Base-by-base conservation (phyloP, 2,888 invertebrate species). In the Acrobasis repandana region DNA sequence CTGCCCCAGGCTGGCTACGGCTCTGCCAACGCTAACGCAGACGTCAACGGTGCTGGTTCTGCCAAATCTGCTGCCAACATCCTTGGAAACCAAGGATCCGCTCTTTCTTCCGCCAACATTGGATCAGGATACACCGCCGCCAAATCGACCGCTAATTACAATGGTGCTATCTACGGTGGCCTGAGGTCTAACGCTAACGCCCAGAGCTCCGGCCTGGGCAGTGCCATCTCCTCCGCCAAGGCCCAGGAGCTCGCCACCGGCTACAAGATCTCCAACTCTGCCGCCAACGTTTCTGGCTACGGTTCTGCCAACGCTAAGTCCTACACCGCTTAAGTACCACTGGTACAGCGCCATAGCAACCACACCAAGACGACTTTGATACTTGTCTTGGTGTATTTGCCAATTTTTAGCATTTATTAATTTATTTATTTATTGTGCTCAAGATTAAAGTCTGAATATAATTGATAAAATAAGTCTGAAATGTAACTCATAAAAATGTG, bases 331-430 rank as follows among this genome's bases (percentile, higher is more conserved):
- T 90, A 71, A 82, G 64, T 63, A 64, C 67, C 57, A 60, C 50
- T 43, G 14, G 61, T 57, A 63, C 47, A 33, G 50, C 56, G 61
- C 70, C 47, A 63, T 56, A 76, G 87, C 90, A 88, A 86, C 73
- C 74, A 90, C 83, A 82, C 77, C 79, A 89, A 86, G 91, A 90
- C 86, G 91, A 91, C 90, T 77, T 74, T 72, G 75, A 77, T 77
- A 85, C 88, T 91, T 91, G 88, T 91, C 91, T 88, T 87, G 82
- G 63, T 88, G 89, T 90, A 77, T 77, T 90, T 89, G 90, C 86
- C 61, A 59, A 28, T 61, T 58, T 60, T 54, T 61, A 54, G 66
- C 65, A 67, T 69, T 63, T 66, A 43, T 63, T 69, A 74, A 62
- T 65, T 75, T 71, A 72, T 74, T 74, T 74, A 77, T 77, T 80